Evolutionary conservation across 2,113 vertebrate species (phyloP).

Genomic region (Uria aalge): DNA sequence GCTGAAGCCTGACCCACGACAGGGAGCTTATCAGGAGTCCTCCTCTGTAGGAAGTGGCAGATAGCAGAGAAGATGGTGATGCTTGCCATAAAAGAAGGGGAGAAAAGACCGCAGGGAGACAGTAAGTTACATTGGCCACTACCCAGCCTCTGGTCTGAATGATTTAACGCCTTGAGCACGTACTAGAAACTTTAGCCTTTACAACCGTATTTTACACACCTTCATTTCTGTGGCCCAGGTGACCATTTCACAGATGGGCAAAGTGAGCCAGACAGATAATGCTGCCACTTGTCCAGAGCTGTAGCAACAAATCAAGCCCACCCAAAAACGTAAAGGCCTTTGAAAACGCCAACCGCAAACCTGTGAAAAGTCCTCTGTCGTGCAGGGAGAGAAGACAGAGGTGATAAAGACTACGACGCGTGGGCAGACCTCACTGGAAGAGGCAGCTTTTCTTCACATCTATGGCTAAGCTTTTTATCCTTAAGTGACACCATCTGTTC

Average conservation of each 20-base stretch:
- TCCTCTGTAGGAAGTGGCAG: neutral
- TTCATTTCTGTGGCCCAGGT: neutral
- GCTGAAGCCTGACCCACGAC: rapidly evolving
- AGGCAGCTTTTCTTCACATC: slow-evolving; percentile 63
- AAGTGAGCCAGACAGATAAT: neutral
- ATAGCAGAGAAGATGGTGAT: neutral
- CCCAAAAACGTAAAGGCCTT: neutral
- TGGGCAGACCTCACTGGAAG: slow-evolving; percentile 17
- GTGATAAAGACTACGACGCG: neutral
- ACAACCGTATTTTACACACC: neutral
- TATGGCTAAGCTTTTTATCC: slow-evolving; percentile 65
- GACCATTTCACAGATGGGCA: neutral
- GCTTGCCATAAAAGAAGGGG: neutral
- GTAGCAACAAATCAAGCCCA: neutral
- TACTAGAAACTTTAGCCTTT: neutral
- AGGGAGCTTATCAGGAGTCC: neutral
- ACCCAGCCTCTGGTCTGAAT: neutral
- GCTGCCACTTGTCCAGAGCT: neutral
- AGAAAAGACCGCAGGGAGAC: neutral
- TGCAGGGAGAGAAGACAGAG: neutral
- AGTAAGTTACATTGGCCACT: neutral
- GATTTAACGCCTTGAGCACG: neutral
- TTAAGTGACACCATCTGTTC: slow-evolving; percentile 68
- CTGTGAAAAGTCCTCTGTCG: neutral
- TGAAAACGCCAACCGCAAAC: neutral